Evolutionary conservation across 2,113 vertebrate genomes (phyloP), one percentile per base, ranked within the genome.

Genomic region (Pelusios castaneus): DNA sequence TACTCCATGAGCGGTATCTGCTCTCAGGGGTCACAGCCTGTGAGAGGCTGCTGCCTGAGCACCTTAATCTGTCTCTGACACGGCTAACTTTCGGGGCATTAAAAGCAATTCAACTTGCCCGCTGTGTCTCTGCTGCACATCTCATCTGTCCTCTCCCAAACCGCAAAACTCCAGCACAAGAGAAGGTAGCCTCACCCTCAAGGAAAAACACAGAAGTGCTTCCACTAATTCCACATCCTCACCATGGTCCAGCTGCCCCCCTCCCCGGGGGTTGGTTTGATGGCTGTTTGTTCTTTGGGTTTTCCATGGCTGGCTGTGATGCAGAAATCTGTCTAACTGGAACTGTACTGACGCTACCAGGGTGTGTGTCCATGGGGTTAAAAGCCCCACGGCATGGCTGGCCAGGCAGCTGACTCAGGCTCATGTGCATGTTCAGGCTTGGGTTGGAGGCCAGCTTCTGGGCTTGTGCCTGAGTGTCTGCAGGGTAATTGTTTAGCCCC

Each of bases 211-310:
- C 77, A 51, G 21, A 49, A 6, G 25, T 27, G 9, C 49, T 70
- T 11, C 45, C 2, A 0, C 0, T 22, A 10, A 2, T 55, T 10
- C 51, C 27, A 2, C 14, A 47, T 2, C 8, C 9, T 11, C 29
- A 22, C 10, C 0, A 2, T 3, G 0, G 13, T 17, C 10, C 27
- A 10, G 0, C 84, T 8, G 82, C 1, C 0, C 29, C 54, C 19
- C 6, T 88, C 27, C 77, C 63, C 5, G 56, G 63, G 2, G 38
- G 12, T 1, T 5, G 5, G n/a, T 6, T 5, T 58, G 43, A 13
- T 4, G 1, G 52, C 67, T 0, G 0, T 2, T 12, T 2, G 0
- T 10, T 41, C 60, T 60, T 31, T 3, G 3, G 19, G 11, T 11
- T 84, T 14, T 73, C 10, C 21, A n/a, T n/a, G n/a, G 34, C 63